Evolutionary conservation across 2,797 vertebrate species (phyloP), one percentile per base, ranked within the genome.

Genomic region (Dallia pectoralis): DNA sequence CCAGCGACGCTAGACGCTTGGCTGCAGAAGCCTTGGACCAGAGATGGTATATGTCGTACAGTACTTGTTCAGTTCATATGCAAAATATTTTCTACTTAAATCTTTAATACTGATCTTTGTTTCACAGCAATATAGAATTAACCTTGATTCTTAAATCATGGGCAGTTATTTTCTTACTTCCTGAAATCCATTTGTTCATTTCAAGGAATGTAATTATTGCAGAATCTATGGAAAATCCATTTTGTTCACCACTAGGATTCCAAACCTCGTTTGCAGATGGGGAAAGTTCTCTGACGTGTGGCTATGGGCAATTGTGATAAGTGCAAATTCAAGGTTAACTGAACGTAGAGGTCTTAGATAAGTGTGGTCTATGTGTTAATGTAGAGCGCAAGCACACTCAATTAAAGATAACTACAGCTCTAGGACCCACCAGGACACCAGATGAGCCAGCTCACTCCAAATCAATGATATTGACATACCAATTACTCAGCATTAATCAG

Each of bases 171-270:
- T 78, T 70, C 40, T 69, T 19, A 72, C 71, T 77, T 18, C 48
- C 72, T 82, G 40, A 68, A 85, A 86, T 84, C 79, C 74, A 86
- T 86, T 88, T 76, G 75, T 88, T 83, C 74, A 76, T 81, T 80
- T 82, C 32, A 47, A 71, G 30, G 73, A 84, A 86, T 86, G 79
- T 75, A 86, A 88, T 91, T 86, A 89, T 86, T 76, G 76, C 81
- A 48, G 25, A 80, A 87, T 83, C 77, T 86, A 15, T 40, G 62
- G 83, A 56, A 81, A 88, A 91, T 91, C 83, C 77, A 85, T 92
- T 87, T 56, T 85, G 81, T 76, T 74, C 61, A 82, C 76, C 80
- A 75, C 30, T 72, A 75, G 73, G 74, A 70, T 49, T 77, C 70
- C 69, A 71, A 78, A 74, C 64, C 76, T 51, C 62, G 36, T 15